Conservation (phyloP, 2,888 invertebrate genomes). For the Orthosia gothica region DNA sequence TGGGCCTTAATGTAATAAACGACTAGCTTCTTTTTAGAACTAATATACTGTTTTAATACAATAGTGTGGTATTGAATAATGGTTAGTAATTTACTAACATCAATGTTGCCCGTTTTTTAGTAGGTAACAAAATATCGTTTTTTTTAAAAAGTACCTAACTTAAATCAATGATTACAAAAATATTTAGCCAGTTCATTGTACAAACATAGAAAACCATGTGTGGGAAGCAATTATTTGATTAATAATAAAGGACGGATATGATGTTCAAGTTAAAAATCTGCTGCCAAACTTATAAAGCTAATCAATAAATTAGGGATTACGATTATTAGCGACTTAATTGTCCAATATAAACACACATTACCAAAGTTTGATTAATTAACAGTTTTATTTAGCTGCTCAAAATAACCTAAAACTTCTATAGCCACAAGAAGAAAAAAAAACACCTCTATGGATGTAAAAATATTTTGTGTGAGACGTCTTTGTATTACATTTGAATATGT, state of each 20-base stretch:
- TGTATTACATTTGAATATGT: neutral
- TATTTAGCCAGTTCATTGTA: neutral
- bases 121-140: too few species aligned
- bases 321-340: neutral
- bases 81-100: neutral
- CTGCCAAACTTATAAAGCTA: slow-evolving; percentile 32
- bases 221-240: slow-evolving; percentile 24
- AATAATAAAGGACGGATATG: slow-evolving; percentile 59
- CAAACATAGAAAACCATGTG: neutral
- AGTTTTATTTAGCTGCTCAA: slow-evolving; percentile 2
- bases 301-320: slow-evolving; percentile 4
- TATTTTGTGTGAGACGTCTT: slow-evolving; percentile 1
- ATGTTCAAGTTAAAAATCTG: slow-evolving; percentile 26
- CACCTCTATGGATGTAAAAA: neutral
- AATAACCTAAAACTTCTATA: too few species aligned
- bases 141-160: neutral
- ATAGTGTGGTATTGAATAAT: slow-evolving; percentile 5
- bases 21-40: slow-evolving; percentile 6
- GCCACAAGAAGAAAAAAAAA: neutral
- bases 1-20: neutral
- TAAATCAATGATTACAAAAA: neutral
- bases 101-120: neutral
- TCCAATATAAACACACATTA: neutral
- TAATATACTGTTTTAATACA: neutral
- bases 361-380: neutral